phyloP scores from a whole-genome alignment of 30 jellyfish, hydroid and myxozoan species.

The Aurelia coerulea region DNA sequence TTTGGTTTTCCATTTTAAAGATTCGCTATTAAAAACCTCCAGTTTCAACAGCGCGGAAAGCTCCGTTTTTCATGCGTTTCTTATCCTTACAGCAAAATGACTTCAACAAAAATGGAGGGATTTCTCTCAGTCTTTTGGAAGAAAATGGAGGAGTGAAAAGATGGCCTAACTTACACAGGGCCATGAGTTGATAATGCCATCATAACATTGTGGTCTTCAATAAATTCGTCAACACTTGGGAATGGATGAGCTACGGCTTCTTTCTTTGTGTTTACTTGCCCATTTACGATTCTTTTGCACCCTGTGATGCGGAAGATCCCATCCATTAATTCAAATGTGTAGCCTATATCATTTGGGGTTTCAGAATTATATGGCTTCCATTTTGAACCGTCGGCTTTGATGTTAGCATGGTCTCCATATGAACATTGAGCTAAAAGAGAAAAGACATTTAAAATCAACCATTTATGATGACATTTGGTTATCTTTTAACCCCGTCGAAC shows the following conservation, averaged over 20 bases:
- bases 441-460: no score
- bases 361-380: conserved; percentile 92
- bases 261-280: conserved; percentile 49
- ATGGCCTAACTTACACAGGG: conserved; percentile 86
- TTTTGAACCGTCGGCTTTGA: conserved; percentile 70
- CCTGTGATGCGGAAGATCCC: conserved; percentile 89
- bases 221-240: conserved; percentile 92
- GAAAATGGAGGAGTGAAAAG: not conserved
- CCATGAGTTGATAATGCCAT: conserved; percentile 96
- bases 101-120: no score
- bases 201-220: conserved; percentile 95
- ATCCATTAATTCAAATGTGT: conserved; percentile 79
- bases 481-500: no score
- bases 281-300: conserved; percentile 65
- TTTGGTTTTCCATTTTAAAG: no score
- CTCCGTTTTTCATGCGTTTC: no score
- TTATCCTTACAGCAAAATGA: no score
- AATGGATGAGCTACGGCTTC: conserved; percentile 78
- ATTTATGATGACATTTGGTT: not conserved
- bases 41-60: no score
- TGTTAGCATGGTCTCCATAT: conserved; percentile 6
- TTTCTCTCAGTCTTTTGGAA: no score
- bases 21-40: no score
- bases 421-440: conserved; percentile 11
- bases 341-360: conserved; percentile 82